phyloP scores from a whole-genome alignment of 2,888 invertebrate genomes.

The Chironomus riparius region DNA sequence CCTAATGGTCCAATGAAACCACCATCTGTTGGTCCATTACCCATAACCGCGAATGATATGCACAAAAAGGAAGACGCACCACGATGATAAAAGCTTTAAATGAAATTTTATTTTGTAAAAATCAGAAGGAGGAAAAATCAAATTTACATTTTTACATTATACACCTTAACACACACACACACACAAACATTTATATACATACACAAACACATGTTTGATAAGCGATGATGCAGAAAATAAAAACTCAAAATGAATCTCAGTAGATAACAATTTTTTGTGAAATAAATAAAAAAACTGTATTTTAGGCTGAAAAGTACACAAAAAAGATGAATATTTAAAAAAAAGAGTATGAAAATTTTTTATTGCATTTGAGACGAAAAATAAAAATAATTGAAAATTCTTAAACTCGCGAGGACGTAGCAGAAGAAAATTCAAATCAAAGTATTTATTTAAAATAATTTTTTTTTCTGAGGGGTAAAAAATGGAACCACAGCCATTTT shows the following conservation, averaged over 20 bases:
- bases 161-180: no score
- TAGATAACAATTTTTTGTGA: not conserved
- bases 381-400: not conserved
- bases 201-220: not conserved
- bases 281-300: not conserved
- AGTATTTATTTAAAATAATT: not conserved
- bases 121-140: not conserved
- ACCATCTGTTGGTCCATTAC: conserved; percentile 32
- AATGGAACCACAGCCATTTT: not conserved
- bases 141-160: not conserved
- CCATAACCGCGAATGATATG: conserved; percentile 32
- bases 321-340: not conserved
- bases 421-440: not conserved
- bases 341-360: not conserved
- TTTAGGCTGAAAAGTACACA: not conserved
- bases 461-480: not conserved
- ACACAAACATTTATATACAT: no score
- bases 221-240: not conserved
- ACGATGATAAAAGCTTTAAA: conserved; percentile 34
- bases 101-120: not conserved
- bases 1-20: conserved; percentile 21
- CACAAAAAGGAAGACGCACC: conserved; percentile 34
- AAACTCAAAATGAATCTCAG: not conserved
- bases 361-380: not conserved
- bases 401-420: no score